A percentile compares a stretch with the other conserved stretches of the same genome.
Evolutionary conservation across 2,888 invertebrate species (phyloP).

Genomic region (Phortica magna): DNA sequence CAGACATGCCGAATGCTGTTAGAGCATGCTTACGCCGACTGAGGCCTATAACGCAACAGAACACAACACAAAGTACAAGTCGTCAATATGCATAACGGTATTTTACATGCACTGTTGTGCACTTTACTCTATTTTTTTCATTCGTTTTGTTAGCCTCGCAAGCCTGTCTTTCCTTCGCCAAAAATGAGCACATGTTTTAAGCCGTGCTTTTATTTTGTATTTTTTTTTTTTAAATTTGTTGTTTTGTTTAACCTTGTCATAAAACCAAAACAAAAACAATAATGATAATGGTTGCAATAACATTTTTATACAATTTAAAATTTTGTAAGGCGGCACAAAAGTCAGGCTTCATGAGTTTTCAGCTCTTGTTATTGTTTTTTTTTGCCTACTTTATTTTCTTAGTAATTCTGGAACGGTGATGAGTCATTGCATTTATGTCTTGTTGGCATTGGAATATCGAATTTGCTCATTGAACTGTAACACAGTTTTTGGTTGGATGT

Average conservation of each 20-base stretch:
- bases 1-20: not conserved
- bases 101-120: too few relatives aligned
- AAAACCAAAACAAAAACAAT: not conserved
- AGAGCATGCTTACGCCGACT: not conserved
- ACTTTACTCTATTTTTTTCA: too few relatives aligned
- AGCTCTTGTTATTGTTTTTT: not conserved
- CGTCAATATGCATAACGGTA: too few relatives aligned
- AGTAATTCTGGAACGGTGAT: not conserved
- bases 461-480: constrained; percentile 20
- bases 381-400: not conserved
- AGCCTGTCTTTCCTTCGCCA: too few relatives aligned
- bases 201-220: too few relatives aligned
- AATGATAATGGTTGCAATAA: not conserved
- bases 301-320: not conserved
- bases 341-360: not conserved
- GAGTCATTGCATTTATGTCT: not conserved
- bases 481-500: not conserved
- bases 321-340: not conserved
- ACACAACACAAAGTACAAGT: too few relatives aligned
- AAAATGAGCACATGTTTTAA: too few relatives aligned
- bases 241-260: not conserved
- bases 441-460: constrained; percentile 5
- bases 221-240: too few relatives aligned
- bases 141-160: too few relatives aligned
- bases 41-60: not conserved